A percentile compares a stretch with the other conserved stretches of the same genome.
Conservation (phyloP, 2,888 invertebrate species). For the Drosophila heteroneura region DNA sequence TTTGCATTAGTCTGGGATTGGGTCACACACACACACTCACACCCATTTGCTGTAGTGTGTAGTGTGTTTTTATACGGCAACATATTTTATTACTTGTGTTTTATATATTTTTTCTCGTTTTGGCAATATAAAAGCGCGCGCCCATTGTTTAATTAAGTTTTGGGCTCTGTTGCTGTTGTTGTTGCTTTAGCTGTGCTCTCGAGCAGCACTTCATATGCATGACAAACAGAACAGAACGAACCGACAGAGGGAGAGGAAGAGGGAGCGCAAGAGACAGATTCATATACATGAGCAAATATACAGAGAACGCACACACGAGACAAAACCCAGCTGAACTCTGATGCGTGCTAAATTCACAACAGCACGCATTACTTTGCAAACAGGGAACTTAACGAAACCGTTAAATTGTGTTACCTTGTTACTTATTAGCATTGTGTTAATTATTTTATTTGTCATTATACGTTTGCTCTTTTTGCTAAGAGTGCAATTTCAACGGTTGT, state of each 20-base stretch:
- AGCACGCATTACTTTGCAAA: constrained; percentile 18
- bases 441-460: neutral
- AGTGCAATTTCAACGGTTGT: neutral
- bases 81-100: constrained; percentile 33
- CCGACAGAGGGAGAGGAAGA: neutral
- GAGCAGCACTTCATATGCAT: constrained; percentile 53
- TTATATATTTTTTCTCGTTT: constrained; percentile 29
- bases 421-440: neutral
- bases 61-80: constrained; percentile 22
- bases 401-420: neutral
- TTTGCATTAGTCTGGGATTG: constrained; percentile 68
- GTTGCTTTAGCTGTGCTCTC: constrained; percentile 20
- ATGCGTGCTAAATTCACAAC: constrained; percentile 32
- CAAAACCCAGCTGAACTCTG: constrained; percentile 42
- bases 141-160: constrained; percentile 69
- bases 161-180: constrained; percentile 47
- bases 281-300: neutral
- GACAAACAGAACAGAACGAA: constrained; percentile 60
- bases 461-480: neutral
- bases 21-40: constrained; percentile 41
- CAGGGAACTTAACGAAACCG: neutral
- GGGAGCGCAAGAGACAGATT: neutral
- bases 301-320: constrained; percentile 24
- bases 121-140: constrained; percentile 57
- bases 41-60: constrained; percentile 45